These are phyloP conservation scores for Urocynchramus pylzowi DNA, from an alignment of 2,113 vertebrate species.

Conservation along the genomic window DNA sequence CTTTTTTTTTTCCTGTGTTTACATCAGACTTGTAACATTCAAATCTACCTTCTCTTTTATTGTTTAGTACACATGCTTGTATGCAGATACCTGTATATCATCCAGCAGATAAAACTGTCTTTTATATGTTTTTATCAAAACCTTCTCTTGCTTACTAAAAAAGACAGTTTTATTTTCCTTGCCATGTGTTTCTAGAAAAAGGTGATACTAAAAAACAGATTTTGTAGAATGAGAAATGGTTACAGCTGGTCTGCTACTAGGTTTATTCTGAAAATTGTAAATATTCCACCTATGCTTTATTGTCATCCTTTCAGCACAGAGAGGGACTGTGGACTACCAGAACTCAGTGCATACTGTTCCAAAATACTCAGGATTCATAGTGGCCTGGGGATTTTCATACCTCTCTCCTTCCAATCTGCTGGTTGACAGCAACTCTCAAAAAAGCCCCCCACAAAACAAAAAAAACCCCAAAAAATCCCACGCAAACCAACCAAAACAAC, in stretches of 20 bases:
- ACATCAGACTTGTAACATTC: conserved; percentile 21
- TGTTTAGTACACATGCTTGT: conserved; percentile 46
- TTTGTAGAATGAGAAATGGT: conserved; percentile 21
- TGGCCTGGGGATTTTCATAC: neutral
- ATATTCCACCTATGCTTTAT: neutral
- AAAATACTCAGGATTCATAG: neutral
- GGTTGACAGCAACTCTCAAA: neutral
- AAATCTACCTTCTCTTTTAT: neutral
- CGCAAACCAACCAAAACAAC: neutral
- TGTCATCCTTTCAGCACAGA: neutral
- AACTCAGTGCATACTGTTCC: neutral
- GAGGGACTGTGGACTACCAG: neutral
- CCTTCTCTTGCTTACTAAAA: conserved; percentile 54
- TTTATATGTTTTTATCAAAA: conserved; percentile 42
- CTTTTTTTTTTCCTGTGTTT: conserved; percentile 49
- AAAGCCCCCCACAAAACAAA: neutral
- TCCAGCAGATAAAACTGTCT: conserved; percentile 54
- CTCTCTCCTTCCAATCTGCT: neutral
- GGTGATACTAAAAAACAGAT: conserved; percentile 22
- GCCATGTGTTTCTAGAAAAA: conserved; percentile 25
- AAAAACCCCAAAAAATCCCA: too few relatives aligned
- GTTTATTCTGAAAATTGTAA: conserved; percentile 29
- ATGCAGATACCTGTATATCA: conserved; percentile 47
- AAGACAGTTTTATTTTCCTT: conserved; percentile 47
- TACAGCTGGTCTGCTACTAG: conserved; percentile 33